Evolutionary conservation across 2,888 invertebrate species (phyloP), one percentile per base, ranked within the genome.

Genomic region (Syrphus vitripennis): DNA sequence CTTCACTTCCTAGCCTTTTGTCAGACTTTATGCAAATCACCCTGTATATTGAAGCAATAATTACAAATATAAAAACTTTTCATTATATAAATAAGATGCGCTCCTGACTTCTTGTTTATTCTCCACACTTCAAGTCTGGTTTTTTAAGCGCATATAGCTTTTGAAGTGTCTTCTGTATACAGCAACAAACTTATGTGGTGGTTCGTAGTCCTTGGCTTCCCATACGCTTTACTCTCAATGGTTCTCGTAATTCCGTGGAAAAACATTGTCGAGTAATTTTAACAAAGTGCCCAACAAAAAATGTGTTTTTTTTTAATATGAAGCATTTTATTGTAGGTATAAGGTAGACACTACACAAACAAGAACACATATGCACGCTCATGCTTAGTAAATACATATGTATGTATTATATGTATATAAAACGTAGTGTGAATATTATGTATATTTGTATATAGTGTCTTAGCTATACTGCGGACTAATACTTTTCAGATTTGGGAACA

Each of bases 181-280:
- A 45, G 53, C 61, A 72, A 59, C 57, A 57, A 81, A 76, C 79
- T 63, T 74, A 63, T 79, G 69, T 74, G 69, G 55, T 55, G 21
- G 40, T 45, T 70, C 63, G 57, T 42, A 80, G 74, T 74, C 79
- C 75, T 75, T 75, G 57, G 48, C 65, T 80, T 42, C 40, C 45
- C 80, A 75, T 71, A 80, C 80, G 80, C 75, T 84, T 84, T 76
- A 84, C 84, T 80, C 84, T 84, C 83, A 84, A 84, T 84, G 83
- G 67, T 76, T 40, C 80, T 65, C 59, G 80, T 84, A 84, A 84
- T 76, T 76, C 80, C 59, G 76, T 84, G 76, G 80, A 80, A 84
- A 84, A 80, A 81, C 80, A 84, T 84, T 84, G 75, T 80, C 67
- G 59, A 77, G 77, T 82, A 82, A 76, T 76, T 81, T 76, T 71